Percentiles rank a stretch among this genome's conserved stretches.
Conservation (phyloP, 1,140 invertebrate genomes). For the Epicauta chinensis region DNA sequence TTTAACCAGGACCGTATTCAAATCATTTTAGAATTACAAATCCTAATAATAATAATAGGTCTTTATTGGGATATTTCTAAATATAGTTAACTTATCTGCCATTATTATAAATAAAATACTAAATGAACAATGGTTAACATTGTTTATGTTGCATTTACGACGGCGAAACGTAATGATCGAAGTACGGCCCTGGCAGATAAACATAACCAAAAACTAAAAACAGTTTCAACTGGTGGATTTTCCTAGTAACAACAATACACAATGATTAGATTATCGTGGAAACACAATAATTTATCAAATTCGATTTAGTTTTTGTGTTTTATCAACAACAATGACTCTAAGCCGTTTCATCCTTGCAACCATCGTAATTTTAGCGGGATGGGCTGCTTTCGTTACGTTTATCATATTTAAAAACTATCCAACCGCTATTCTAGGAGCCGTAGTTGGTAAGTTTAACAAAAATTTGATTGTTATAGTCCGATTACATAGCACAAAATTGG, state of each 20-base stretch:
- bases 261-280: too few relatives aligned
- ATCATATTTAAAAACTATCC: conserved; percentile 25
- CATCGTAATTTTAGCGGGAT: conserved; percentile 14
- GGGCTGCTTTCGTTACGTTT: conserved; percentile 21
- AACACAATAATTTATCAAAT: too few relatives aligned
- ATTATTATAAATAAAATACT: too few relatives aligned
- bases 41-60: too few relatives aligned
- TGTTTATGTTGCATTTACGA: too few relatives aligned
- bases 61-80: too few relatives aligned
- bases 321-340: conserved; percentile 4
- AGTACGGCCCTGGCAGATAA: neutral
- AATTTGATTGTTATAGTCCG: too few relatives aligned
- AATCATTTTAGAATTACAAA: too few relatives aligned
- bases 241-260: neutral
- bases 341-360: conserved; percentile 7
- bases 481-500: too few relatives aligned
- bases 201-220: neutral
- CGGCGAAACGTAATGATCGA: too few relatives aligned
- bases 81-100: too few relatives aligned
- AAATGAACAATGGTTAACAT: too few relatives aligned
- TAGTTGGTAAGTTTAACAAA: conserved; percentile 22
- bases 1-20: neutral
- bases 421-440: conserved; percentile 19
- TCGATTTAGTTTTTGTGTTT: neutral
- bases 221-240: neutral